A percentile compares a stretch with the other conserved stretches of the same genome.
Evolutionary conservation across 2,888 invertebrate species (phyloP).

Genomic region (Neocrepidodera transversa): DNA sequence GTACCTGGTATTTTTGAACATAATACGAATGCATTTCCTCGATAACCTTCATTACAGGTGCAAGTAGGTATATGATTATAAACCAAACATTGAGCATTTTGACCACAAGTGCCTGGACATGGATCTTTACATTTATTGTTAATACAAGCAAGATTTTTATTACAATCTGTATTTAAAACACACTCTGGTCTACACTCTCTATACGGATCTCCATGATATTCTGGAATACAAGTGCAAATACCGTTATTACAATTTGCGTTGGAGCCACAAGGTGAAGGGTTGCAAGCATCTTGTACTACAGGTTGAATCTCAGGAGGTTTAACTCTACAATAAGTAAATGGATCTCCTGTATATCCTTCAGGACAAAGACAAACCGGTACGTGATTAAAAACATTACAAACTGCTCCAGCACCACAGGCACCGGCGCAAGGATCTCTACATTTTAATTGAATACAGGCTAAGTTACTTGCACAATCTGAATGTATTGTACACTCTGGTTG

Average conservation of each 20-base stretch:
- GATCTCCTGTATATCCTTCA: slow-evolving; percentile 67
- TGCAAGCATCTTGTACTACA: slow-evolving; percentile 62
- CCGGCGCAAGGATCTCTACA: slow-evolving; percentile 82
- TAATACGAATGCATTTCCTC: slow-evolving; percentile 75
- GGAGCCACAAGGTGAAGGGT: slow-evolving; percentile 72
- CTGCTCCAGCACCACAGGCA: slow-evolving; percentile 76
- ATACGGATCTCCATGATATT: slow-evolving; percentile 77
- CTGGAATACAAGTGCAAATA: slow-evolving; percentile 72
- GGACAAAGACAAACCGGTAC: slow-evolving; percentile 74
- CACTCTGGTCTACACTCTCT: slow-evolving; percentile 76
- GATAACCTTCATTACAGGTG: slow-evolving; percentile 71
- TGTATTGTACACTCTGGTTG: slow-evolving; percentile 73
- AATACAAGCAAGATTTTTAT: slow-evolving; percentile 73
- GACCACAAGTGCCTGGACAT: slow-evolving; percentile 79
- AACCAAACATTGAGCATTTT: slow-evolving; percentile 75
- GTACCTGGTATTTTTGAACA: slow-evolving; percentile 65
- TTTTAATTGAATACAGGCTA: slow-evolving; percentile 78
- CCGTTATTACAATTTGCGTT: slow-evolving; percentile 71
- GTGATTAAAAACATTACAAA: slow-evolving; percentile 79
- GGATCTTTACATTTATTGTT: slow-evolving; percentile 74
- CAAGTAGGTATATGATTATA: slow-evolving; percentile 81
- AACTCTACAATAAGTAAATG: slow-evolving; percentile 62
- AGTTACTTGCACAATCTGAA: slow-evolving; percentile 74
- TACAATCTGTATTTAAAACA: slow-evolving; percentile 75
- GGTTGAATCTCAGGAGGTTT: slow-evolving; percentile 40